Evolutionary conservation across 2,888 invertebrate genomes (phyloP), one percentile per base, ranked within the genome.

Genomic region (Leptogaster cylindrica): DNA sequence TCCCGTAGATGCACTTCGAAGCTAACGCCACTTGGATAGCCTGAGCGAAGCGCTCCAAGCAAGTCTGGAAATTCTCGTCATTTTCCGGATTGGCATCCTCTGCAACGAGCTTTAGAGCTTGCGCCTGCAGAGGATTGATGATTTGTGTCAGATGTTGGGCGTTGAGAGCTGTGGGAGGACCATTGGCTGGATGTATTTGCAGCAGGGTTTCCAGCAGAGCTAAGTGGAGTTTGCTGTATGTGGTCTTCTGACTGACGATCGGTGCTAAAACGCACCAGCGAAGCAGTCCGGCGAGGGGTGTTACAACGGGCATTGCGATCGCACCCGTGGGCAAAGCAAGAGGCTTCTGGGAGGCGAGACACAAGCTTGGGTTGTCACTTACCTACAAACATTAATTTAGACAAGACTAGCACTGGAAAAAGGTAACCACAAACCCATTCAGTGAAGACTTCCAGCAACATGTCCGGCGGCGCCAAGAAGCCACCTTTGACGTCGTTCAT

Each of bases 221-320:
- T 23, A 90, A 78, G 75, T 90, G 90, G 20, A 91, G 79, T 72
- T 86, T 85, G n/a, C 85, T 84, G 71, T 90, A 90, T 0, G 77
- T 72, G 5, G 73, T 70, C 6, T 76, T 76, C 55, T 77, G 75
- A 3, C 77, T 77, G 44, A 83, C 85, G 3, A 90, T 79, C 0
- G 91, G 89, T 0, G 90, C 88, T 8, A 91, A 79, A 2, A 89
- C 84, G 74, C 88, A 88, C 91, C 91, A 91, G 70, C 86, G 86
- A 66, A 93, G 85, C n/a, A 93, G 84, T 0, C 93, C 93, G 0
- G 90, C 89, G 31, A 92, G 84, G 0, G 93, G 92, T 0, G 92
- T 90, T 3, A 90, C 88, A 0, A 90, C 89, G 2, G 91, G 89
- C 91, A 92, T 92, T 0, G 91, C 89, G 71, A 93, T 92, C 1